Conservation (phyloP, 2,797 vertebrate genomes). For the Menidia menidia region DNA sequence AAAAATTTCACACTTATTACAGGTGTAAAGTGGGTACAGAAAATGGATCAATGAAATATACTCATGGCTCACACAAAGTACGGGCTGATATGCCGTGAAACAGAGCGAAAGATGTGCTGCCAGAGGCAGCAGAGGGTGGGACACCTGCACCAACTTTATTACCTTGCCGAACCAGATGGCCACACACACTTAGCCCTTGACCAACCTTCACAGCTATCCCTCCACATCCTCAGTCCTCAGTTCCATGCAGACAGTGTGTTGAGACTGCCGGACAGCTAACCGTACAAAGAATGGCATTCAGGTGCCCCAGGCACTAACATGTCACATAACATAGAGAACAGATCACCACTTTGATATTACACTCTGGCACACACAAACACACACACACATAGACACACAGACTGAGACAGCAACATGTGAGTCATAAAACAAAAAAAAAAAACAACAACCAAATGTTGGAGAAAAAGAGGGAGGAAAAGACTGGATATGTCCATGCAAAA, state of each 20-base stretch:
- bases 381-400: not conserved
- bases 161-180: conserved; percentile 42
- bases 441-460: conserved; percentile 62
- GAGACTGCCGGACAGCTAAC: conserved; percentile 37
- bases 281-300: conserved; percentile 21
- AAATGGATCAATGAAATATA: conserved; percentile 1
- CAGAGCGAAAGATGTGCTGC: conserved; percentile 72
- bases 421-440: conserved; percentile 53
- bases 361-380: conserved; percentile 26
- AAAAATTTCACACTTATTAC: not conserved
- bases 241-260: conserved; percentile 24
- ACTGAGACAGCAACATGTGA: conserved; percentile 41
- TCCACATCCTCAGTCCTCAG: conserved; percentile 18
- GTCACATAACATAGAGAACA: conserved; percentile 45
- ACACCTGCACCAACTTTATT: conserved; percentile 45
- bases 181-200: conserved; percentile 8
- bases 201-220: conserved; percentile 29
- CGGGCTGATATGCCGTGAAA: conserved; percentile 60
- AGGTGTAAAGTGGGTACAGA: not conserved
- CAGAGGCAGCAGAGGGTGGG: conserved; percentile 41
- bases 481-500: conserved; percentile 64
- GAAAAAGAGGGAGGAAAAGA: conserved; percentile 47
- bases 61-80: conserved; percentile 34
- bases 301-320: conserved; percentile 28
- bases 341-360: conserved; percentile 39